Percentiles rank a stretch among this genome's conserved stretches.
Evolutionary conservation across 2,113 vertebrate species (phyloP).

Genomic region (Ciconia maguari): DNA sequence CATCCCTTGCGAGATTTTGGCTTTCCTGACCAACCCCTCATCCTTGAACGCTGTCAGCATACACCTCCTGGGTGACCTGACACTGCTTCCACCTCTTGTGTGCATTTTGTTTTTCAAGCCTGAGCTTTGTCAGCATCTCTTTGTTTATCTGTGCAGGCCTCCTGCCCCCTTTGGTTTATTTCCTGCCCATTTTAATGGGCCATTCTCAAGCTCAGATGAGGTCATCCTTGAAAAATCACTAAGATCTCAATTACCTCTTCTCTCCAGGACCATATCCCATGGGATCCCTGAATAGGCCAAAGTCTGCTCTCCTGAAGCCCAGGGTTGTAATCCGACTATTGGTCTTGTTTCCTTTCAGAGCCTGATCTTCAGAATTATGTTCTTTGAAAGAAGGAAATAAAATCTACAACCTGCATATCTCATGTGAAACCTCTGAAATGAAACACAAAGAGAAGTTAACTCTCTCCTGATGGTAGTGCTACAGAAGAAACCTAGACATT

Average conservation of each 20-base stretch:
- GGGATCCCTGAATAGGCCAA: not conserved
- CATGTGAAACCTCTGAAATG: not conserved
- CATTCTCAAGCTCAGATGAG: not conserved
- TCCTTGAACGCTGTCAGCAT: not conserved
- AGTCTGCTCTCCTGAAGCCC: not conserved
- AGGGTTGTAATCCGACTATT: not conserved
- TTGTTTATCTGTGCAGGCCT: not conserved
- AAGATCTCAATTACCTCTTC: not conserved
- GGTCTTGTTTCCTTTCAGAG: not conserved
- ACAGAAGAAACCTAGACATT: not conserved
- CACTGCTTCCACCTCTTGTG: not conserved
- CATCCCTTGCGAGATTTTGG: not conserved
- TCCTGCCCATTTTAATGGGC: not conserved
- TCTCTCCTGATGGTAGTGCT: not conserved
- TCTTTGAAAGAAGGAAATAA: not conserved
- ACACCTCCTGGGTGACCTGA: not conserved
- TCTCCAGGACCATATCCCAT: not conserved
- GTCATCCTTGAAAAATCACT: not conserved
- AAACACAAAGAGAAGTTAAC: not conserved
- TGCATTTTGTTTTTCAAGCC: not conserved
- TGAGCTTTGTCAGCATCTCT: not conserved
- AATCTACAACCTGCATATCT: not conserved
- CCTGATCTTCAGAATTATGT: not conserved
- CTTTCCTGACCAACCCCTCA: not conserved
- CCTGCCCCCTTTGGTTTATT: not conserved